phyloP scores from a whole-genome alignment of 2,113 vertebrate species.

The Otus sunia region DNA sequence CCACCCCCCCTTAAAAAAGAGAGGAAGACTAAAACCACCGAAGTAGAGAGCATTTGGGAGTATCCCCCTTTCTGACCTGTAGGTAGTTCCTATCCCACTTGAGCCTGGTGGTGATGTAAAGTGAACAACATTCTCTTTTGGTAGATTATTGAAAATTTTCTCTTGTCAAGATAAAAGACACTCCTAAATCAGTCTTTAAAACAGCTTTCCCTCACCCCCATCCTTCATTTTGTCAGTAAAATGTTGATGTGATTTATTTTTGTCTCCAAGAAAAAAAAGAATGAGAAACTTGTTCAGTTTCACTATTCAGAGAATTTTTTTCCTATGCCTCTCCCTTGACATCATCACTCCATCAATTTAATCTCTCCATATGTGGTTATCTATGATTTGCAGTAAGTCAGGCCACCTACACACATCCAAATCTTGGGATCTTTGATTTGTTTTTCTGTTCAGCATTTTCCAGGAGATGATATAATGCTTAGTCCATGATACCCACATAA shows the following conservation, averaged over 20 bases:
- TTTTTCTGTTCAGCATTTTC: not conserved
- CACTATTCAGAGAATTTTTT: not conserved
- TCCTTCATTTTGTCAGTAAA: not conserved
- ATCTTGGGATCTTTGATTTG: not conserved
- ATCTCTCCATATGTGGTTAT: not conserved
- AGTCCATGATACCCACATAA: not conserved
- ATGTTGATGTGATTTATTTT: not conserved
- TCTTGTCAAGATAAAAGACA: not conserved
- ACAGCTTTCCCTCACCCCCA: not conserved
- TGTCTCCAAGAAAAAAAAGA: not conserved
- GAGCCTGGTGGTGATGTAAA: not conserved
- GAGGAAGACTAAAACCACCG: not conserved
- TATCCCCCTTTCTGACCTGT: not conserved
- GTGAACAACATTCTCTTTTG: not conserved
- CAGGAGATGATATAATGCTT: not conserved
- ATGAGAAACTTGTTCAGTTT: not conserved
- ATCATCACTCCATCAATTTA: not conserved
- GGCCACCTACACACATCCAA: not conserved
- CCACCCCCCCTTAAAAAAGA: not conserved
- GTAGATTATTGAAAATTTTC: not conserved
- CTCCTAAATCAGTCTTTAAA: not conserved
- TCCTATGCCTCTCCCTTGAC: not conserved
- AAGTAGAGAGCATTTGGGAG: too few relatives aligned
- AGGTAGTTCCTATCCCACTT: not conserved
- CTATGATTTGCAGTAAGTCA: not conserved